Base-by-base conservation (phyloP, 2,888 invertebrate genomes). In the Nephrocerus scutellatus region DNA sequence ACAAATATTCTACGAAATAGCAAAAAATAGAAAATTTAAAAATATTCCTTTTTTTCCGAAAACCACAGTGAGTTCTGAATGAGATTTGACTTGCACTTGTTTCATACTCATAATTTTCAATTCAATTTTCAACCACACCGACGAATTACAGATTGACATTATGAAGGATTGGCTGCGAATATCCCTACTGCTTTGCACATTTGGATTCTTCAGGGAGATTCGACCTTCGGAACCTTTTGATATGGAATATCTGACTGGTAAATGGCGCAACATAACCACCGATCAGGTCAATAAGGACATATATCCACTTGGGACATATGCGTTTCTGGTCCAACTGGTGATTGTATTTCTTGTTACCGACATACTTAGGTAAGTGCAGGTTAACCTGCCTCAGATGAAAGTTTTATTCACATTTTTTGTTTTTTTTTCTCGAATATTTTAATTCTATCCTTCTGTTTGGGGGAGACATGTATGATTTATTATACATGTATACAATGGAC, bases 221-320 rank as follows among this genome's bases (percentile, higher is more conserved):
- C 72, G 89, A n/a, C 90, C 89, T 0, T 86, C 86, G 0, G 89
- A 90, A 56, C 85, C 89, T 0, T 90, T 82, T 60, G 77, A 88
- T 3, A 82, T 84, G 0, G 82, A 87, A 58, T 89, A 82, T 61
- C 66, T 90, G 21, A 73, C 78, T 8, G 84, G 84, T 30, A 73
- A 76, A 53, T 85, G 82, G 78, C 77, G 83, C 54, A 84, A 89
- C 62, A 70, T 88, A 20, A 86, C 86, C 1, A 68, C 72, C 20
- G 74, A 75, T 9, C 74, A 84, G 65, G 75, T 89, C 4, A 82
- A 77, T 54, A 78, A 84, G 55, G 77, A 87, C 46, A 80, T 93
- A 2, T 93, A 86, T 70, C 93, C 93, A 1, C 75, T 75, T 14
- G 85, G 84, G 53, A 91, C 89, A 0, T 95, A 95, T 62, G 79